phyloP scores from a whole-genome alignment of 2,797 vertebrate genomes.

The Acridotheres tristis region DNA sequence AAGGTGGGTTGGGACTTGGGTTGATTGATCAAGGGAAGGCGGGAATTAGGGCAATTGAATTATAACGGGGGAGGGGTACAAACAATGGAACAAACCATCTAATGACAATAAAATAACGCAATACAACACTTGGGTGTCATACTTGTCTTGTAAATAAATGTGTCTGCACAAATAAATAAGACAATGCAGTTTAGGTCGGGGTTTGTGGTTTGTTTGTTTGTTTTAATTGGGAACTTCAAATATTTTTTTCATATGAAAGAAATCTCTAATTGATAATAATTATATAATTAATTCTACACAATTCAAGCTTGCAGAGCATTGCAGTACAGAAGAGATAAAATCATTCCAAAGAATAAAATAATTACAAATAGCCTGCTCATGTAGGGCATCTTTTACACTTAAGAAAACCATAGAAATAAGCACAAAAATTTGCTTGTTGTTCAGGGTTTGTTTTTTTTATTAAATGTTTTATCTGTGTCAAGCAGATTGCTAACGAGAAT shows the following conservation, averaged over 20 bases:
- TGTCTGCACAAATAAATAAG: not conserved
- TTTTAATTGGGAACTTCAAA: not conserved
- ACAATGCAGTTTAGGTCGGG: fast-evolving
- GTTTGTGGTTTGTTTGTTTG: not conserved
- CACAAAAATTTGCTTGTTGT: not conserved
- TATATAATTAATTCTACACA: not conserved
- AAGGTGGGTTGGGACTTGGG: too few relatives aligned
- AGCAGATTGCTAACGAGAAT: not conserved
- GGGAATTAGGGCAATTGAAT: too few relatives aligned
- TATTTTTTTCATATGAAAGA: not conserved
- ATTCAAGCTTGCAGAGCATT: not conserved
- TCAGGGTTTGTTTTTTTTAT: not conserved
- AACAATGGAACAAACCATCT: too few relatives aligned
- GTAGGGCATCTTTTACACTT: not conserved
- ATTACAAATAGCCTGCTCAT: not conserved
- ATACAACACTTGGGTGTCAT: not conserved
- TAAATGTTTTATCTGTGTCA: not conserved
- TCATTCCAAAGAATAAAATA: not conserved
- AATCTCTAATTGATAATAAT: not conserved
- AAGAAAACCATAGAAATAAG: not conserved
- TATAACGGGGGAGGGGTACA: too few relatives aligned
- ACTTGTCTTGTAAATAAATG: not conserved
- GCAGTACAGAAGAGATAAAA: not conserved
- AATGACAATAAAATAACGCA: too few relatives aligned
- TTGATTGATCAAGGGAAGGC: too few relatives aligned